Base-by-base conservation (phyloP, 2,888 invertebrate species). In the Quadriops clusia region DNA sequence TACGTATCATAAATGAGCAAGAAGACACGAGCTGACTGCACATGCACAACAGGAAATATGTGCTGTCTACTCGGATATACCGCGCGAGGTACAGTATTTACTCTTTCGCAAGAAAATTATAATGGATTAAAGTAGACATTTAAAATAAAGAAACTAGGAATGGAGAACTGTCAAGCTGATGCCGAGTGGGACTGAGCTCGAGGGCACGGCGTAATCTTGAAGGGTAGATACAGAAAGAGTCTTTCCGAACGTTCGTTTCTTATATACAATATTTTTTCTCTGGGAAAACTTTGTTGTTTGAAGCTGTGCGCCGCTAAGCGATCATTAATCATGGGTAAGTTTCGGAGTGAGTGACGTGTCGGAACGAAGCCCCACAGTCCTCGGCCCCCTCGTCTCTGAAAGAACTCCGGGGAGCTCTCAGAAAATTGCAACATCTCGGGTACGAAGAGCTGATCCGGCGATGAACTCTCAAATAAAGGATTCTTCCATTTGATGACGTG, bases 211-310 rank as follows among this genome's bases (percentile, higher is more conserved):
- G 53, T 55, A 58, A 58, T 61, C 58, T 61, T 57, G 59, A 61
- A 61, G 61, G 61, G 61, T 60, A 59, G 59, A 60, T 61, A 59
- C 56, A 57, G 54, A 58, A 54, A 59, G 56, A 60, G 53, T 60
- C 60, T 59, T 59, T 59, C 50, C 52, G 56, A 56, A 53, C 52
- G 56, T 58, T 59, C 58, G 57, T 60, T 60, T 60, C 60, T 60
- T 60, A 58, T 60, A 58, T 54, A 57, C 53, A 58, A 58, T 58
- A 60, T 62, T 61, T 60, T 61, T 61, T 67, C 65, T 64, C 67
- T 67, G 68, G 67, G 68, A 69, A 69, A 69, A 69, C 66, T 68
- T 69, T 68, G 68, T 68, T 69, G 69, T 68, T 68, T 65, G 66
- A 64, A 66, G 65, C 66, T 64, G 65, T 61, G 59, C 58, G 58